phyloP scores from a whole-genome alignment of 2,797 vertebrate species.

The Tokudaia tokunoshimensis region DNA sequence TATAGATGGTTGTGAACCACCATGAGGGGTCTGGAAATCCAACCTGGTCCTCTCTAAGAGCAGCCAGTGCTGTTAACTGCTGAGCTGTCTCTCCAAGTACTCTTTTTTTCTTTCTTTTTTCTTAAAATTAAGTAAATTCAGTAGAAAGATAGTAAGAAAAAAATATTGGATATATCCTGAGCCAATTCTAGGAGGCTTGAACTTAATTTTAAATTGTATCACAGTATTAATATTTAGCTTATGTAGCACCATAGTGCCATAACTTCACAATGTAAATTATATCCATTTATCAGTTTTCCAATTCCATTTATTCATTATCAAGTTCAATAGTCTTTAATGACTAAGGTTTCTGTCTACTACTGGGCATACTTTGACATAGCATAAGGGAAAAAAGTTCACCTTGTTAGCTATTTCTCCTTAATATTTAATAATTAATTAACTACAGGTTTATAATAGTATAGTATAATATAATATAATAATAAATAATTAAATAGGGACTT shows the following conservation, averaged over 20 bases:
- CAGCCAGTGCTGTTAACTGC: neutral
- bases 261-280: constrained; percentile 45
- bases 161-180: constrained; percentile 18
- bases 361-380: neutral
- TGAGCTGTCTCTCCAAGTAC: neutral
- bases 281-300: constrained; percentile 56
- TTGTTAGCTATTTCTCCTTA: constrained; percentile 57
- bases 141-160: constrained; percentile 9
- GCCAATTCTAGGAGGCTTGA: neutral
- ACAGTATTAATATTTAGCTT: constrained; percentile 47
- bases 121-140: neutral
- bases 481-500: neutral
- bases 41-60: neutral
- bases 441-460: neutral
- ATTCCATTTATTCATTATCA: constrained; percentile 53
- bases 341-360: neutral
- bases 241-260: neutral
- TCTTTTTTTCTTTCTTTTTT: neutral
- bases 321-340: constrained; percentile 57
- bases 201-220: constrained; percentile 62
- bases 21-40: neutral
- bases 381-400: constrained; percentile 31
- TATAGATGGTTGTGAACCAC: neutral
- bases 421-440: neutral
- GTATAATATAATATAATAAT: neutral